A percentile compares a stretch with the other conserved stretches of the same genome.
Evolutionary conservation across 2,113 vertebrate species (phyloP).

Genomic region (Microtus richardsoni): DNA sequence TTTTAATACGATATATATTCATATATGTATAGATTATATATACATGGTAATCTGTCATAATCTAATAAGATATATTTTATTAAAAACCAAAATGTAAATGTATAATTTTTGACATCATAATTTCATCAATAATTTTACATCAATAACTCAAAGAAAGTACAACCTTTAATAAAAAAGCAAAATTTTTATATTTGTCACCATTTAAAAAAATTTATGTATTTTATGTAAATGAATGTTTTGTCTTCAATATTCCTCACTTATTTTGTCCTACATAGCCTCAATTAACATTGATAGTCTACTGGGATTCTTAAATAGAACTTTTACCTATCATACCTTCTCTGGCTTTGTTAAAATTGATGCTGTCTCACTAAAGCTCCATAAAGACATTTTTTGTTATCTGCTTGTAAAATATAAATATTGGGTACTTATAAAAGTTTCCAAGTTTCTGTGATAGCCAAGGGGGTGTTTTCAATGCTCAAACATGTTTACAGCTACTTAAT

Average conservation of each 20-base stretch:
- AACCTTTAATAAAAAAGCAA: background rate
- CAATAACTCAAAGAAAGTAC: background rate
- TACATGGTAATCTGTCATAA: background rate
- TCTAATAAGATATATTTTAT: background rate
- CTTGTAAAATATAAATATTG: conserved; percentile 36
- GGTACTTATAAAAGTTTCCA: background rate
- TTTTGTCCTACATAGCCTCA: background rate
- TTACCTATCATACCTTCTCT: background rate
- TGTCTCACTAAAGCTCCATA: background rate
- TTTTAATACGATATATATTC: background rate
- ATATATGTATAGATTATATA: no score
- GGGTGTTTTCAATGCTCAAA: background rate
- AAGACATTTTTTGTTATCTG: background rate
- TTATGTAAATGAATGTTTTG: background rate
- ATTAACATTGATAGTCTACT: background rate
- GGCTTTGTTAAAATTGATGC: conserved; percentile 41
- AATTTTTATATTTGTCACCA: background rate
- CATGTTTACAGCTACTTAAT: background rate
- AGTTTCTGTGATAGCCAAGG: background rate
- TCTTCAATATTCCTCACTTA: background rate
- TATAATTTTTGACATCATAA: background rate
- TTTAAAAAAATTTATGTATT: background rate
- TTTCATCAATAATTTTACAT: background rate
- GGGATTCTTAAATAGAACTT: conserved; percentile 11
- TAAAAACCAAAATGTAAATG: background rate